Percentiles rank a stretch among this genome's conserved stretches.
These are phyloP conservation scores for Homalodisca vitripennis DNA, from an alignment of 1,140 invertebrate species.

Conservation along the genomic window DNA sequence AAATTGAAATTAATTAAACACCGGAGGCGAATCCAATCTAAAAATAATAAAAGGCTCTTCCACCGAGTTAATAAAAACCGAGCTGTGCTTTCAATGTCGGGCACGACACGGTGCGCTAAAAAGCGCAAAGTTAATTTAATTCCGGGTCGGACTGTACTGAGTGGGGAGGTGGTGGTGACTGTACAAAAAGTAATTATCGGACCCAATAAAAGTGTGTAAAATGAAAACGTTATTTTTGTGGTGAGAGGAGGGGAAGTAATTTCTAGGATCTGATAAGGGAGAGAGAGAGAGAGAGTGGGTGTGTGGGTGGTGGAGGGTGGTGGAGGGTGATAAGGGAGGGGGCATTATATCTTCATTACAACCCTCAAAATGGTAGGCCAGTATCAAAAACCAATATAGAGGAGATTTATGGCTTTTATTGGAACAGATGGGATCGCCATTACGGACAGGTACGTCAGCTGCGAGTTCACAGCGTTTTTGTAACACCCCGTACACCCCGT, in stretches of 20 bases:
- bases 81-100: neutral
- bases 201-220: neutral
- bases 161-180: conserved; percentile 1
- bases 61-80: neutral
- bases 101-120: neutral
- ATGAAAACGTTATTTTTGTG: conserved; percentile 14
- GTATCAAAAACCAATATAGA: conserved; percentile 15
- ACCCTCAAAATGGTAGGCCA: neutral
- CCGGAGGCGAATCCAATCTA: neutral
- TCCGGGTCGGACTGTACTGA: neutral
- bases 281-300: neutral
- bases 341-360: conserved; percentile 5
- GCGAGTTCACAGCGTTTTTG: neutral
- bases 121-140: conserved; percentile 4
- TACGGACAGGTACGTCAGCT: conserved; percentile 1
- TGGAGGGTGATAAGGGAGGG: neutral
- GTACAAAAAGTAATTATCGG: conserved; percentile 2
- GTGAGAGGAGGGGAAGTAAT: neutral
- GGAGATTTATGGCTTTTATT: conserved; percentile 1
- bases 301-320: neutral
- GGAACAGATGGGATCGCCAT: conserved; percentile 1
- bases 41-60: neutral
- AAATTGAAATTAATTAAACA: neutral
- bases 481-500: neutral
- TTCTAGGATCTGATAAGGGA: neutral